Conservation (phyloP, 2,797 vertebrate genomes). For the Caiman crocodilus region DNA sequence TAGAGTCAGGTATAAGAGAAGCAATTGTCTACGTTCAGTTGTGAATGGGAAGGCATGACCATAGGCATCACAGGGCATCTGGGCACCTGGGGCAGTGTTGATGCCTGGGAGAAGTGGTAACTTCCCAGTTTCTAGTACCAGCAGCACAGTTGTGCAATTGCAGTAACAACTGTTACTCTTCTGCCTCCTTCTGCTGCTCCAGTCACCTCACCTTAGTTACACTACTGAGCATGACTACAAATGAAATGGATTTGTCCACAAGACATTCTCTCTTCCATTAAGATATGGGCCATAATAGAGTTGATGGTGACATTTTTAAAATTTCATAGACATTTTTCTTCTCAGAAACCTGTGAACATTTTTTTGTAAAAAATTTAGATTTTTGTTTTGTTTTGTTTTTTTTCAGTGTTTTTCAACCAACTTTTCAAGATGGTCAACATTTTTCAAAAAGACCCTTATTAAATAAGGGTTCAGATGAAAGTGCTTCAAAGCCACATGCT, state of each 20-base stretch:
- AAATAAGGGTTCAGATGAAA: no score
- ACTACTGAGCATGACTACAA: not conserved
- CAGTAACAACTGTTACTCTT: no score
- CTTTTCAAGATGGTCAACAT: not conserved
- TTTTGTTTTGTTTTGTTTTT: not conserved
- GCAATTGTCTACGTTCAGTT: not conserved
- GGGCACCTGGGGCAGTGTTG: no score
- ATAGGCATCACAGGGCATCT: no score
- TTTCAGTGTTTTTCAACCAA: not conserved
- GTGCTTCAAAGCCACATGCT: no score
- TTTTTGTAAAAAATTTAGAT: not conserved
- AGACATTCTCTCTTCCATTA: not conserved
- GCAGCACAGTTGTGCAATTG: no score
- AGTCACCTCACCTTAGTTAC: no score
- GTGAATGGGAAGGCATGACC: not conserved
- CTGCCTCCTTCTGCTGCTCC: no score
- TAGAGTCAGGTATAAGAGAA: not conserved
- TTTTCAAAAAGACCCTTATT: not conserved
- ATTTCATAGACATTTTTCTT: not conserved
- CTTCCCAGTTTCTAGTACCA: no score
- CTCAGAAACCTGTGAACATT: not conserved
- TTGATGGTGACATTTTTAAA: not conserved
- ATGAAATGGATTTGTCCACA: not conserved
- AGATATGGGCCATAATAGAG: not conserved
- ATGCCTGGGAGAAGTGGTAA: no score